Evolutionary conservation across 2,888 invertebrate species (phyloP).

Genomic region (Apodemia zela): DNA sequence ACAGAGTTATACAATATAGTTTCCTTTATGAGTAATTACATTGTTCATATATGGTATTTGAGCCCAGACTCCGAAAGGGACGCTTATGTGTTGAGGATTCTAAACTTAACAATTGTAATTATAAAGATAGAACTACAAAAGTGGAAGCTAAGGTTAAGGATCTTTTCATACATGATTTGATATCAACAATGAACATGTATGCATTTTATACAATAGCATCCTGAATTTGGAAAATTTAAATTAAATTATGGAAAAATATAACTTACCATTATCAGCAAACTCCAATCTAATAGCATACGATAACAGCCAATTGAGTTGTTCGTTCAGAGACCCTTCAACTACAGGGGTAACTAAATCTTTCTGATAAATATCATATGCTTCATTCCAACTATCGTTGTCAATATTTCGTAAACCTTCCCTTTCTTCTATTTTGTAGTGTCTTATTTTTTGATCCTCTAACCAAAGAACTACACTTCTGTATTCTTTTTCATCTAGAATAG

Average conservation of each 20-base stretch:
- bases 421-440: slow-evolving; percentile 91
- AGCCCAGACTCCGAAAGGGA: too few relatives aligned
- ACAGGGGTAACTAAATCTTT: slow-evolving; percentile 87
- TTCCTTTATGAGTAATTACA: too few relatives aligned
- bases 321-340: slow-evolving; percentile 74
- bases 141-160: too few relatives aligned
- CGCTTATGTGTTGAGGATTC: too few relatives aligned
- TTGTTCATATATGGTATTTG: too few relatives aligned
- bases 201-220: too few relatives aligned
- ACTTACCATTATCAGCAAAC: slow-evolving; percentile 87
- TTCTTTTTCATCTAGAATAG: slow-evolving; percentile 86
- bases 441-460: slow-evolving; percentile 96
- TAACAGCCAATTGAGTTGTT: slow-evolving; percentile 92
- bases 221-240: too few relatives aligned
- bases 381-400: slow-evolving; percentile 84
- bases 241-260: not conserved
- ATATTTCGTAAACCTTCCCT: slow-evolving; percentile 86
- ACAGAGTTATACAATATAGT: too few relatives aligned
- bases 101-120: too few relatives aligned
- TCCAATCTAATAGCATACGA: slow-evolving; percentile 91
- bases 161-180: too few relatives aligned
- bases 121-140: too few relatives aligned
- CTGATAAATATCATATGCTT: slow-evolving; percentile 86
- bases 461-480: slow-evolving; percentile 91
- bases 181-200: too few relatives aligned